Evolutionary conservation across 2,113 vertebrate genomes (phyloP), one percentile per base, ranked within the genome.

Genomic region (Irena cyanogastra): DNA sequence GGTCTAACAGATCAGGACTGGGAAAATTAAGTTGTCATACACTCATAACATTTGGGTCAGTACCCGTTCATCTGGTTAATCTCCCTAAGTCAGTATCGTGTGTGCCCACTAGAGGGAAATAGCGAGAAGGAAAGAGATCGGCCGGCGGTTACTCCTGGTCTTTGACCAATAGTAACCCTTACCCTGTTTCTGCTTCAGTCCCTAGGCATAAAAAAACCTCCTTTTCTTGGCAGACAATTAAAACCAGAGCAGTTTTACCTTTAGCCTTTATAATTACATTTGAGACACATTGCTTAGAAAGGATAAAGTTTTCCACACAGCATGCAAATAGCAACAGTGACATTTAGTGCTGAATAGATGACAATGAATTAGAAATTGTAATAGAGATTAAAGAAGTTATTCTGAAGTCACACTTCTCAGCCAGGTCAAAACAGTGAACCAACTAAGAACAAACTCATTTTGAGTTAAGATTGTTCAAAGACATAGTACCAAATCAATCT

Each of bases 81-180:
- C 21, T 42, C 8, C 10, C 11, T 16, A 52, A 31, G 45, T 22
- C 75, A 45, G 15, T 47, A 57, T 70, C 7, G 24, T 26, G 14
- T 59, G 54, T 88, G 81, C 86, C 92, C 98, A 96, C 96, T 94
- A 98, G 98, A 97, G 97, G 97, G 98, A 53, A 92, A 82, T 1
- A 87, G 53, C 7, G 70, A 74, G 79, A 91, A 72, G 24, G 50
- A 68, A 93, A 87, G 71, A 44, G 39, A 35, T 79, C 7, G 9
- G 27, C 69, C 14, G 45, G 85, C 95, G 98, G 98, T 98, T 98
- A 98, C 96, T 98, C 57, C 19, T 90, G 98, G 98, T 98, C 97
- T 61, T 39, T 28, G 94, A 77, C 96, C 97, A 97, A 86, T 5
- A 97, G 95, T 97, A 98, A 98, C 97, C 97, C 94, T 89, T 45